Evolutionary conservation across 2,113 vertebrate genomes (phyloP), one percentile per base, ranked within the genome.

Genomic region (Psophia crepitans): DNA sequence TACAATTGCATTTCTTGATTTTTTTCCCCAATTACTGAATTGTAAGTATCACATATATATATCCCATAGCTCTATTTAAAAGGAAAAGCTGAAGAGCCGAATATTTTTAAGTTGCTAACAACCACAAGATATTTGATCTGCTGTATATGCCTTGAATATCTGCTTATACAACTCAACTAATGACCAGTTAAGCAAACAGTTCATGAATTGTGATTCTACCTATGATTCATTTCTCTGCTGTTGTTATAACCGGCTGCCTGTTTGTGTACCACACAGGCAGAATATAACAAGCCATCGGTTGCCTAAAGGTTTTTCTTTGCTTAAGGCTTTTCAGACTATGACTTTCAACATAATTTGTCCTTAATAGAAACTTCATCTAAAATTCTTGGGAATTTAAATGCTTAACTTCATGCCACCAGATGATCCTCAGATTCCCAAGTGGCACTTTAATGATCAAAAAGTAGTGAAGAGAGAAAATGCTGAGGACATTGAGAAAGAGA

Each of bases 301-400:
- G 11, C 58, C 88, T 97, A 92, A 97, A 97, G 70, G 30, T 44
- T 96, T 97, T 96, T 84, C 66, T 92, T 96, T 90, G 46, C 65
- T 93, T 83, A 94, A 97, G 91, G 80, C 85, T 91, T 81, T 91
- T 92, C 48, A 87, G 77, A 94, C 77, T 96, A 87, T 77, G 89
- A 92, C 91, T 97, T 97, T 82, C 48, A 95, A 71, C 54, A 94
- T 96, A 94, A 91, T 96, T 96, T 97, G 46, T 91, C 94, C 78
- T 95, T 96, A 97, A 91, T 75, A 96, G 78, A 96, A 97, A 96
- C 30, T 78, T 81, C 21, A 87, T 77, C 70, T 90, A 86, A 97
- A 96, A 89, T 96, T 87, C 83, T 84, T 94, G 66, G 73, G 68
- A 96, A 96, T 84, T 92, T 77, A 93, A 96, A 77, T 49, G 77